Conservation (phyloP, 1,140 invertebrate genomes). For the Batillaria attramentaria region DNA sequence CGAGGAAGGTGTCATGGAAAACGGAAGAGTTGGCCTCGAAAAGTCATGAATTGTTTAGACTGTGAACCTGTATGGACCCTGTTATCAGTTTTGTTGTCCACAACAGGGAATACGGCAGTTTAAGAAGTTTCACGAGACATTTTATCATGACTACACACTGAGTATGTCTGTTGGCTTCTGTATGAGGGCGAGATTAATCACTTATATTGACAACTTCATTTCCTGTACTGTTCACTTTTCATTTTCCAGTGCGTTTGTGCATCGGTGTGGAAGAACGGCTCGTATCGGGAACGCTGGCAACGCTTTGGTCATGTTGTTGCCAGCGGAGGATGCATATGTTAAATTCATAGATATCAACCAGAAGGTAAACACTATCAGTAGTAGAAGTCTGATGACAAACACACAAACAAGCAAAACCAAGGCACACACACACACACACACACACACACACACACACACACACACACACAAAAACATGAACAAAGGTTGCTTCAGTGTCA, state of each 20-base stretch:
- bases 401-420: background rate
- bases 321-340: slow-evolving; percentile 91
- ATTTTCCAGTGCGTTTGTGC: slow-evolving; percentile 81
- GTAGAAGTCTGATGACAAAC: slow-evolving; percentile 4
- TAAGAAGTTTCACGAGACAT: too few relatives aligned
- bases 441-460: background rate
- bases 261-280: slow-evolving; percentile 94
- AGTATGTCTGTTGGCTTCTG: too few relatives aligned
- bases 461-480: background rate
- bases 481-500: background rate
- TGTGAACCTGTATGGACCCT: too few relatives aligned
- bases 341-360: slow-evolving; percentile 94
- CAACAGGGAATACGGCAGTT: too few relatives aligned
- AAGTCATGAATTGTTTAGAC: too few relatives aligned
- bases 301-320: slow-evolving; percentile 88
- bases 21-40: too few relatives aligned
- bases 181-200: background rate
- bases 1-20: too few relatives aligned
- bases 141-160: too few relatives aligned
- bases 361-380: slow-evolving; percentile 78
- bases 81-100: too few relatives aligned
- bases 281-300: slow-evolving; percentile 90
- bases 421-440: slow-evolving; percentile 10
- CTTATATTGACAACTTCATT: too few relatives aligned
- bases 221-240: slow-evolving; percentile 17